Evolutionary conservation across 2,113 vertebrate genomes (phyloP).

Genomic region (Cryptoleucopteryx plumbea): DNA sequence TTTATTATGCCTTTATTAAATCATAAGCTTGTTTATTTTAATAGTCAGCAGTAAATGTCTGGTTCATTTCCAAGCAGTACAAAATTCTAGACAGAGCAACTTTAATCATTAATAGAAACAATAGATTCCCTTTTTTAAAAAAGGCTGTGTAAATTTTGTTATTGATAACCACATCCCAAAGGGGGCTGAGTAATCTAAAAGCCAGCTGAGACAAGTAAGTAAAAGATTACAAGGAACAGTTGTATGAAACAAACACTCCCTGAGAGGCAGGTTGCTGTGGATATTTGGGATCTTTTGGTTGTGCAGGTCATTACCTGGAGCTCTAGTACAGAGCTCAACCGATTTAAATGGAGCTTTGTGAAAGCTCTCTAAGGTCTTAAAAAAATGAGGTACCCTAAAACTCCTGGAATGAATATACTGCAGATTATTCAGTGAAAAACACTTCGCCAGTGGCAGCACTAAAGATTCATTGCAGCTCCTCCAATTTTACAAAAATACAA

Average conservation of each 20-base stretch:
- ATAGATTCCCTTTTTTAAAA: not conserved
- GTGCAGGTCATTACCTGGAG: not conserved
- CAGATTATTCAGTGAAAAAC: not conserved
- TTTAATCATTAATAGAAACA: not conserved
- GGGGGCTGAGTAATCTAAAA: not conserved
- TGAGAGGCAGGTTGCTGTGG: not conserved
- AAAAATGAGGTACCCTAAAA: not conserved
- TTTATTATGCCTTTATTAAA: slow-evolving; percentile 23
- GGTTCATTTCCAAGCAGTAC: not conserved
- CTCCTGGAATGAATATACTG: not conserved
- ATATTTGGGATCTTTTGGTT: not conserved
- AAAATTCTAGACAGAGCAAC: not conserved
- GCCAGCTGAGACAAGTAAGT: not conserved
- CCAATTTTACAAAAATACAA: not conserved
- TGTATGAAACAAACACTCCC: not conserved
- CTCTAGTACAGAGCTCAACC: not conserved
- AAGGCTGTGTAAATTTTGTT: not conserved
- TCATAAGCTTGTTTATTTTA: slow-evolving; percentile 33
- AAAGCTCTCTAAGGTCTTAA: not conserved
- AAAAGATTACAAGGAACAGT: not conserved
- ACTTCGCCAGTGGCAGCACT: not conserved
- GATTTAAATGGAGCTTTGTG: not conserved
- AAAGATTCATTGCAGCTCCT: not conserved
- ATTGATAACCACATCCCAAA: not conserved
- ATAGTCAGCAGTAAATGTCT: not conserved